Evolutionary conservation across 1,140 invertebrate species (phyloP).

Genomic region (Stenopsyche tienmushanensis): DNA sequence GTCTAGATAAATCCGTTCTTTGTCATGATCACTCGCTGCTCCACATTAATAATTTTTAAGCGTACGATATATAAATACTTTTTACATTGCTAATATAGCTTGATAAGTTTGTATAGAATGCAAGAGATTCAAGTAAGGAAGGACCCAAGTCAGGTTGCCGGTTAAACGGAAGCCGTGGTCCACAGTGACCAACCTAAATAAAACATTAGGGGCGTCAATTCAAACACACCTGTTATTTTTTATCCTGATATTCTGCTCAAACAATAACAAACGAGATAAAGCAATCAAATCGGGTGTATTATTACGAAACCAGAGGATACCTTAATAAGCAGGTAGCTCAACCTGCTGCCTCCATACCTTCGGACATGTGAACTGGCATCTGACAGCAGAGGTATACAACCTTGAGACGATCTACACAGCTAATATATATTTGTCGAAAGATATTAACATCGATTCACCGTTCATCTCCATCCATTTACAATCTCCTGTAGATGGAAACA

Average conservation of each 20-base stretch:
- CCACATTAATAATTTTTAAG: too few species aligned
- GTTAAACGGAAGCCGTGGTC: constrained; percentile 17
- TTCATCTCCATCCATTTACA: too few species aligned
- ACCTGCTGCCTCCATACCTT: constrained; percentile 8
- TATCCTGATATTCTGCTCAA: constrained; percentile 33
- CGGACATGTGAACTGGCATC: background rate
- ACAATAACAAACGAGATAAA: constrained; percentile 38
- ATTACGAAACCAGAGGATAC: constrained; percentile 19
- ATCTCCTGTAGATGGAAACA: too few species aligned
- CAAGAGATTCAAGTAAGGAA: constrained; percentile 4
- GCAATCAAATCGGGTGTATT: constrained; percentile 33
- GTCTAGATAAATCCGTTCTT: too few species aligned
- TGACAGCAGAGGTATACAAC: background rate
- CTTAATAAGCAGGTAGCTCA: constrained; percentile 36
- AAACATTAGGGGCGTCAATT: constrained; percentile 9
- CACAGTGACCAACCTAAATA: background rate
- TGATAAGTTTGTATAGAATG: background rate
- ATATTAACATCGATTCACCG: too few species aligned
- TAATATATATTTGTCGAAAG: too few species aligned
- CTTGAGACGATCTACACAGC: background rate
- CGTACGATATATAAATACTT: too few species aligned
- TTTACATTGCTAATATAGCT: background rate
- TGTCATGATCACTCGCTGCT: too few species aligned
- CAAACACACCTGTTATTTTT: constrained; percentile 32
- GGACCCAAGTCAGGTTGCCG: background rate